A percentile compares a stretch with the other conserved stretches of the same genome.
Evolutionary conservation across 2,113 vertebrate species (phyloP).

Genomic region (Pelecanus crispus): DNA sequence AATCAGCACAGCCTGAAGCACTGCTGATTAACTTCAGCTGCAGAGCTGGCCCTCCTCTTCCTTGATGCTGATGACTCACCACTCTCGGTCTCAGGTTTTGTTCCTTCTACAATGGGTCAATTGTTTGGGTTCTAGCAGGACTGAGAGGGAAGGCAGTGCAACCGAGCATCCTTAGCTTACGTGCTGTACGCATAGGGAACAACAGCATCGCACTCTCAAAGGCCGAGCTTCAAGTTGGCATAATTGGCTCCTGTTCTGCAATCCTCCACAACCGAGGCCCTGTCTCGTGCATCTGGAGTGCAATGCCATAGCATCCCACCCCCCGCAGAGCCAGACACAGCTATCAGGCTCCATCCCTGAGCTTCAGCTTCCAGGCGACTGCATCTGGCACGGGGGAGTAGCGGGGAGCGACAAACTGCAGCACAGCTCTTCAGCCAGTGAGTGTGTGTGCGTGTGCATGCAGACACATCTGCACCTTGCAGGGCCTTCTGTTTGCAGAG

Average conservation of each 20-base stretch:
- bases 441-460: neutral
- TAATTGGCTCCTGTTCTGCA: neutral
- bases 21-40: neutral
- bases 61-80: neutral
- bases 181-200: neutral
- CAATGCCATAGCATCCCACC: neutral
- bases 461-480: neutral
- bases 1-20: neutral
- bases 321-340: neutral
- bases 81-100: neutral
- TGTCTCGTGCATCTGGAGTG: neutral
- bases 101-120: neutral
- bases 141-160: accelerated
- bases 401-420: neutral
- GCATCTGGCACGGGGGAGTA: neutral
- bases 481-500: neutral
- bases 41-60: neutral
- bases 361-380: neutral
- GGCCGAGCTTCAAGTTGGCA: neutral
- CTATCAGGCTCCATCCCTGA: neutral
- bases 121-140: neutral
- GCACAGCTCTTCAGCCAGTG: neutral
- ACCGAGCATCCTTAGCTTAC: neutral
- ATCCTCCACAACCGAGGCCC: neutral
- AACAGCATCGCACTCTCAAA: neutral